phyloP scores from a whole-genome alignment of 2,888 invertebrate genomes.

The Eulithis prunata region DNA sequence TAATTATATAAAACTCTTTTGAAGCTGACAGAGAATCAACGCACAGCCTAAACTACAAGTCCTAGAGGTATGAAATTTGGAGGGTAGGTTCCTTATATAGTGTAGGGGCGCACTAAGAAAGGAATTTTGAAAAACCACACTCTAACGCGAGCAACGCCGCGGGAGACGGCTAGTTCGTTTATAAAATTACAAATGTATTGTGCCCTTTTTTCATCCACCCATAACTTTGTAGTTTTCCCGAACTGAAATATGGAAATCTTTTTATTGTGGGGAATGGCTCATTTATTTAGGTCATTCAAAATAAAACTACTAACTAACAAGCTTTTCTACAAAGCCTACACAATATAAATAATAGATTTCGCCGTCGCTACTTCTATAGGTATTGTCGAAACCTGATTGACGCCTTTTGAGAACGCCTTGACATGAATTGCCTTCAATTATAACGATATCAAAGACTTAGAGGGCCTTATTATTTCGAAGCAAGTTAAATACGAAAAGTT shows the following conservation, averaged over 20 bases:
- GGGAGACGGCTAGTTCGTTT: too few species aligned
- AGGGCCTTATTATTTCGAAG: constrained; percentile 57
- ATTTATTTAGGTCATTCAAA: neutral
- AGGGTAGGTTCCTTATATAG: too few species aligned
- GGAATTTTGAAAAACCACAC: too few species aligned
- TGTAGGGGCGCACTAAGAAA: too few species aligned
- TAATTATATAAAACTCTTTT: too few species aligned
- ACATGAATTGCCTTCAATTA: constrained; percentile 72
- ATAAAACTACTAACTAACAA: constrained; percentile 5
- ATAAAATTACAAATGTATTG: constrained; percentile 16
- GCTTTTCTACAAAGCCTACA: neutral
- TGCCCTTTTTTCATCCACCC: neutral
- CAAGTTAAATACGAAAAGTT: constrained; percentile 65
- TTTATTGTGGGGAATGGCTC: too few species aligned
- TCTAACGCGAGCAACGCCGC: too few species aligned
- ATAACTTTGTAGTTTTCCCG: neutral
- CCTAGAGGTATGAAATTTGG: too few species aligned
- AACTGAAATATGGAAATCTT: neutral
- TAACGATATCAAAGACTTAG: constrained; percentile 70
- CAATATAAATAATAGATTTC: constrained; percentile 53
- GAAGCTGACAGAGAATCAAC: too few species aligned
- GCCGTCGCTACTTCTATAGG: constrained; percentile 50
- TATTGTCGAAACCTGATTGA: constrained; percentile 70
- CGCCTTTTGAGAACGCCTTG: constrained; percentile 68
- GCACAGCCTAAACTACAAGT: too few species aligned